These are phyloP conservation scores for Tetragonula clypearis DNA, from an alignment of 1,140 invertebrate species.

Conservation along the genomic window DNA sequence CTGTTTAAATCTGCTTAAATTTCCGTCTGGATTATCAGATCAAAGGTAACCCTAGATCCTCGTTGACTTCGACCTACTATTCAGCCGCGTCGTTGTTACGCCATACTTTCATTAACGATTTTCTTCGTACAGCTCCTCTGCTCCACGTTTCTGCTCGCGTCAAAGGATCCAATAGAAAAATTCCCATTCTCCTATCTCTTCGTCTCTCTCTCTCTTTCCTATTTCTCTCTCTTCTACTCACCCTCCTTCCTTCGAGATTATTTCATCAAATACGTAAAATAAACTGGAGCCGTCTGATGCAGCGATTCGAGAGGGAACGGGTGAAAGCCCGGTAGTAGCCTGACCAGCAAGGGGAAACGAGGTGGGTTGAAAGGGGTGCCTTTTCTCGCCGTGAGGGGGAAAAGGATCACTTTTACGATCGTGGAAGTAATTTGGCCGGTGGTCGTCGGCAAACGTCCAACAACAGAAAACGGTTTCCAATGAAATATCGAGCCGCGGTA, in stretches of 20 bases:
- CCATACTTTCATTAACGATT: background rate
- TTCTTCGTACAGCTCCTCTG: background rate
- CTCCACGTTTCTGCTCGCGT: background rate
- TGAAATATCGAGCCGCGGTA: slow-evolving; percentile 3
- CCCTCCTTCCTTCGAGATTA: background rate
- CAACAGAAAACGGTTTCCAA: slow-evolving; percentile 4
- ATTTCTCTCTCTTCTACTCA: background rate
- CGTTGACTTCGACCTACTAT: slow-evolving; percentile 5
- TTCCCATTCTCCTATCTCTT: background rate
- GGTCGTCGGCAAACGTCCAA: background rate
- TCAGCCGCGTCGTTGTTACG: background rate
- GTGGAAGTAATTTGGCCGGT: slow-evolving; percentile 13
- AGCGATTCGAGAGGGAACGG: background rate
- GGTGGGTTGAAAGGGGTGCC: background rate
- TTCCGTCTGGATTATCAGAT: slow-evolving; percentile 32
- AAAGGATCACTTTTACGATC: background rate
- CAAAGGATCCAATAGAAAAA: background rate
- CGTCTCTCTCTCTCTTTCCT: background rate
- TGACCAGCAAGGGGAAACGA: background rate
- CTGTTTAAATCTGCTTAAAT: slow-evolving; percentile 36
- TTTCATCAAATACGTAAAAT: background rate
- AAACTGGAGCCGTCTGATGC: background rate
- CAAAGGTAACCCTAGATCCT: slow-evolving; percentile 28
- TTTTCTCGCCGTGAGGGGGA: background rate
- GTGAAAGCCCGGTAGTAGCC: background rate